phyloP scores from a whole-genome alignment of 2,797 vertebrate genomes.

The Todus mexicanus region DNA sequence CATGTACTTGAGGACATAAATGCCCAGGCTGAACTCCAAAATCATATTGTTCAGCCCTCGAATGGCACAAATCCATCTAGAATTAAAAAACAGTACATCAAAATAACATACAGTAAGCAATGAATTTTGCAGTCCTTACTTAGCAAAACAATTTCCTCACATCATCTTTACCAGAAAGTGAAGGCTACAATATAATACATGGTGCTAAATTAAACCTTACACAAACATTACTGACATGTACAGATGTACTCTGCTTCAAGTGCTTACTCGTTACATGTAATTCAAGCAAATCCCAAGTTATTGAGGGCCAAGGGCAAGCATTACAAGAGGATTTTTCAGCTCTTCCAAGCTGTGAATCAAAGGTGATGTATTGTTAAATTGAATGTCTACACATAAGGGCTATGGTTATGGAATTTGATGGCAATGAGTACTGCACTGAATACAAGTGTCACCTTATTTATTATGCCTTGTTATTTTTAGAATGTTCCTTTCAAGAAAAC shows the following conservation, averaged over 20 bases:
- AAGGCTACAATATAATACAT: conserved; percentile 3
- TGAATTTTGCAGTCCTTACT: background rate
- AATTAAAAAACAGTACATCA: background rate
- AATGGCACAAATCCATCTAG: background rate
- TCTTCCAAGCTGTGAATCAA: conserved; percentile 28
- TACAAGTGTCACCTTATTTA: conserved; percentile 55
- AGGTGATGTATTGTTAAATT: conserved; percentile 32
- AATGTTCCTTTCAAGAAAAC: conserved; percentile 23
- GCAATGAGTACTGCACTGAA: background rate
- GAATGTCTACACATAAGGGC: background rate
- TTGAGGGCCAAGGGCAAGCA: background rate
- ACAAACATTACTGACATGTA: background rate
- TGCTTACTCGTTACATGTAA: background rate
- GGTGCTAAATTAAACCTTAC: conserved; percentile 34
- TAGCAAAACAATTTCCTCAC: conserved; percentile 1
- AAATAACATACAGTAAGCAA: background rate
- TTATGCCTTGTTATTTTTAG: conserved; percentile 35
- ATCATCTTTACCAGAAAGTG: conserved; percentile 43
- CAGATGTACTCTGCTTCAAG: conserved; percentile 10
- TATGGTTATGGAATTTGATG: background rate
- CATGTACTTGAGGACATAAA: background rate
- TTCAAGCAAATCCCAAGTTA: conserved; percentile 28
- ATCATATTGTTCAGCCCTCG: background rate
- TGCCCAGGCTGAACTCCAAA: background rate
- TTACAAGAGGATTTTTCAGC: conserved; percentile 1